These are phyloP conservation scores for Fragum fragum DNA, from an alignment of 2,888 invertebrate species.

Conservation along the genomic window DNA sequence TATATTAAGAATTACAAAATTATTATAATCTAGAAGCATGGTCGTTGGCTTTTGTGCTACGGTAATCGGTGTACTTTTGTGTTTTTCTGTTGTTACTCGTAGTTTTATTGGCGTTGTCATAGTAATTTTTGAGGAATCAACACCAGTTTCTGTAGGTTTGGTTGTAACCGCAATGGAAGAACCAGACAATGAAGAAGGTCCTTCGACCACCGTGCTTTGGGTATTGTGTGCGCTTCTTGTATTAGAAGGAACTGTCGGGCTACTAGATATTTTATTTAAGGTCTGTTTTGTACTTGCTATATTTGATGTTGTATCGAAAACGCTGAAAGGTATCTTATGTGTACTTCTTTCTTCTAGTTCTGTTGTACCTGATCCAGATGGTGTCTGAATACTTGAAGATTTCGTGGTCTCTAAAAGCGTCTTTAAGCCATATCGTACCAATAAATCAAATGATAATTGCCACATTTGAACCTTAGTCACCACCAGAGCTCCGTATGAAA, in stretches of 20 bases:
- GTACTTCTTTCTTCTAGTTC: no score
- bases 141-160: not conserved
- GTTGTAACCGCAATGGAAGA: not conserved
- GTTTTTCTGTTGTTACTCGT: no score
- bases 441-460: constrained; percentile 5
- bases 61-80: no score
- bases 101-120: not conserved
- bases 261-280: no score
- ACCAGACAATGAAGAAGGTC: no score
- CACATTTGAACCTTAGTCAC: constrained; percentile 7
- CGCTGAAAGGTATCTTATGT: no score
- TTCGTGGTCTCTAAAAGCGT: not conserved
- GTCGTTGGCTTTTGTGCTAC: constrained; percentile 8
- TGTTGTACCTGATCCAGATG: not conserved
- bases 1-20: constrained; percentile 52
- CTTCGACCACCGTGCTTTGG: no score
- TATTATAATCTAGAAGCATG: constrained; percentile 20
- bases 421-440: constrained; percentile 2
- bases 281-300: no score
- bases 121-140: not conserved
- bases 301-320: no score
- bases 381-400: not conserved
- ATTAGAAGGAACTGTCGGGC: no score
- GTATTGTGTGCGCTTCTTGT: no score
- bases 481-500: not conserved